These are phyloP conservation scores for Drymonia ruficornis DNA, from an alignment of 2,888 invertebrate genomes.

Conservation along the genomic window DNA sequence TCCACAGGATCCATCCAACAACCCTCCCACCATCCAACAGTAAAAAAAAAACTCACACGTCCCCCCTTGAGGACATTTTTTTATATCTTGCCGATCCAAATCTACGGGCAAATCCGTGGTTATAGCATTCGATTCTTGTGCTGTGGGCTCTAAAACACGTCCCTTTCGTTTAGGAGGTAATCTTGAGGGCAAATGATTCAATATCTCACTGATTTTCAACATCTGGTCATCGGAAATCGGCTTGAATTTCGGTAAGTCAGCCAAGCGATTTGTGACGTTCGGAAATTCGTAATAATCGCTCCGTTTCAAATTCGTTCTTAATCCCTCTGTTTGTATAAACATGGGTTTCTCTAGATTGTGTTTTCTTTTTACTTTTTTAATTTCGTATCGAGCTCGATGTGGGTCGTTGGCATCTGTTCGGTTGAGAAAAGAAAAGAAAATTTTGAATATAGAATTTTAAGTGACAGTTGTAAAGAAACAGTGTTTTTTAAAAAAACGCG, in stretches of 20 bases:
- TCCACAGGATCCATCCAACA: conserved; percentile 93
- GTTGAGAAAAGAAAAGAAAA: conserved; percentile 55
- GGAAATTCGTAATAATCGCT: conserved; percentile 57
- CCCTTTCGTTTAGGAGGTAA: conserved; percentile 55
- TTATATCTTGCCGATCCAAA: conserved; percentile 68
- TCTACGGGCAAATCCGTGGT: conserved; percentile 27
- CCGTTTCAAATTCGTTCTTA: conserved; percentile 48
- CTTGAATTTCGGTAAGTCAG: conserved; percentile 68
- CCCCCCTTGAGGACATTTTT: conserved; percentile 88
- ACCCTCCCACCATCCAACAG: conserved; percentile 96
- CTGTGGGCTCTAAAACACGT: conserved; percentile 44
- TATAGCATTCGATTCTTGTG: conserved; percentile 9
- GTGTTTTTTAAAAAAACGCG: background rate
- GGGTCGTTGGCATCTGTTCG: conserved; percentile 78
- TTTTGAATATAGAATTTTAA: conserved; percentile 21
- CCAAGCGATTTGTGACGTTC: conserved; percentile 52
- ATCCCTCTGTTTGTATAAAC: conserved; percentile 69
- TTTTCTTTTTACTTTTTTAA: conserved; percentile 46
- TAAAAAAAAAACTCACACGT: conserved; percentile 96
- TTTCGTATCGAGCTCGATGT: conserved; percentile 72
- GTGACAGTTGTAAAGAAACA: background rate
- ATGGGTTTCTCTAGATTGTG: conserved; percentile 65
- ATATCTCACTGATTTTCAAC: conserved; percentile 64
- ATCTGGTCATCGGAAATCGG: conserved; percentile 78
- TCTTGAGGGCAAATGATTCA: conserved; percentile 56